Conservation (phyloP, 2,797 vertebrate genomes). For the Lateolabrax maculatus region DNA sequence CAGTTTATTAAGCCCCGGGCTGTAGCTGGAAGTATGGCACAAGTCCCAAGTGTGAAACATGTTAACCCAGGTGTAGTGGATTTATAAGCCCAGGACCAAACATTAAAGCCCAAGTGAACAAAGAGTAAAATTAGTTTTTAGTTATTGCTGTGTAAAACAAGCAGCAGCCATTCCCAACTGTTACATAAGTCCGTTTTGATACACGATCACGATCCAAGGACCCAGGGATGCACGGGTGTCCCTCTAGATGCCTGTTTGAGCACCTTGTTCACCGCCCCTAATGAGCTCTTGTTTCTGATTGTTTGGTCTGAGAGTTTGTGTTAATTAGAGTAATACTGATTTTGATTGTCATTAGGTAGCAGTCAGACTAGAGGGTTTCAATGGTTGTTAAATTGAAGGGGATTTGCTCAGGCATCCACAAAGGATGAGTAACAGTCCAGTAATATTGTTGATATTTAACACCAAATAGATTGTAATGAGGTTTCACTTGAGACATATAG, state of each 20-base stretch:
- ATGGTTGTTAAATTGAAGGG: conserved; percentile 29
- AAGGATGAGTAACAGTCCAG: conserved; percentile 28
- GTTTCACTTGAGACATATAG: background rate
- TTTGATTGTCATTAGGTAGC: conserved; percentile 58
- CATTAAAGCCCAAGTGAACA: too few species aligned
- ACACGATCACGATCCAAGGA: conserved; percentile 75
- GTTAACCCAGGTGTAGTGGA: too few species aligned
- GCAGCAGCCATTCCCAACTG: background rate
- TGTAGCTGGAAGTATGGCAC: background rate
- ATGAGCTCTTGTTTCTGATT: conserved; percentile 76
- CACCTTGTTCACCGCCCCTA: conserved; percentile 53
- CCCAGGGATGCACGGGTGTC: conserved; percentile 55
- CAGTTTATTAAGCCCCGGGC: background rate
- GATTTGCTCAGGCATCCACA: conserved; percentile 44
- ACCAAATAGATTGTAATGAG: background rate
- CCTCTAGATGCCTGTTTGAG: conserved; percentile 54
- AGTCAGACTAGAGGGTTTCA: conserved; percentile 44
- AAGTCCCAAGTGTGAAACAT: background rate
- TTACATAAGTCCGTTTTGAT: conserved; percentile 39
- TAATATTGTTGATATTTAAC: conserved; percentile 26
- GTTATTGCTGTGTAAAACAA: background rate
- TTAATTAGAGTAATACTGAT: conserved; percentile 68
- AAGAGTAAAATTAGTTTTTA: background rate
- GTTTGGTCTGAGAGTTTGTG: conserved; percentile 53
- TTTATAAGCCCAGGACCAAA: background rate